Evolutionary conservation across 2,113 vertebrate species (phyloP), one percentile per base, ranked within the genome.

Genomic region (Pedetes capensis): DNA sequence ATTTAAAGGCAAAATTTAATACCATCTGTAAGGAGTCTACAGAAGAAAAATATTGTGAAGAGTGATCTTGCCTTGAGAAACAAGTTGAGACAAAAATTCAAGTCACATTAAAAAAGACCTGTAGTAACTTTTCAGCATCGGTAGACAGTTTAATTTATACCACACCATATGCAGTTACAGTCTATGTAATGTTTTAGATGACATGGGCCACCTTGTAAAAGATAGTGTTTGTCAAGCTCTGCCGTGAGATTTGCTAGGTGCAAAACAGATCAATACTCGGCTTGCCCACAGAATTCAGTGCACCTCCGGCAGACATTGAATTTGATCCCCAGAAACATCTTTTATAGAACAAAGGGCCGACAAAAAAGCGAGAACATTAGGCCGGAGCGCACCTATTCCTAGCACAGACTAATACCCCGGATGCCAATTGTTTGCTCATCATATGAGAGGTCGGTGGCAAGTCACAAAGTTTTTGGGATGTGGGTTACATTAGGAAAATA

Each of bases 401-500:
- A 69, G 76, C 64, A 78, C 13, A 25, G 42, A 90, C 8, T 64
- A 89, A 95, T 95, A 64, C 32, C 86, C 59, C 47, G 53, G 51
- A 63, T 0, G 0, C 61, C 55, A 32, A 49, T 75, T 69, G 22
- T 69, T 79, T 53, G 76, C 93, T 91, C 5, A 22, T 94, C 71
- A 75, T 39, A 61, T 66, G 96, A 86, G 84, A 66, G 53, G 88
- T 42, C 51, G 61, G 27, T 57, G 87, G 3, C 90, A 37, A 74
- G n/a, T 13, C 69, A 95, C 57, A 32, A 23, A 79, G 27, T 78
- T 88, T 78, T 37, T 84, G 94, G 95, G 87, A 49, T 42, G 75
- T 78, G 66, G 91, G 78, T 80, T 98, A 94, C 97, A 91, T 51
- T 95, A 82, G 93, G 95, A 95, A 91, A 90, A 47, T 79, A 96